A percentile compares a stretch with the other conserved stretches of the same genome.
Conservation (phyloP, 2,113 vertebrate species). For the Synchiropus splendidus region DNA sequence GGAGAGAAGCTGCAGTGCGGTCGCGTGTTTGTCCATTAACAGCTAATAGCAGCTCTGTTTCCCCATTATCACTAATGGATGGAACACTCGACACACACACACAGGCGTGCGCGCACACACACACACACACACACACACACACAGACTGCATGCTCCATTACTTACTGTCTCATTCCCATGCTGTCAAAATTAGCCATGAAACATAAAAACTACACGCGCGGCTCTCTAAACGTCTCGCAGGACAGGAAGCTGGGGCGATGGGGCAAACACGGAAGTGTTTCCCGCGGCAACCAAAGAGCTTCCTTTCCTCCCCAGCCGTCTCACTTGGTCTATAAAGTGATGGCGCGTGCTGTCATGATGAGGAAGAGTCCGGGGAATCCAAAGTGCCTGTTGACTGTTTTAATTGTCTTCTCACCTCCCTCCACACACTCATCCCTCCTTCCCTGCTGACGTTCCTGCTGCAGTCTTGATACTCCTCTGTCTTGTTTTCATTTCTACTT, state of each 20-base stretch:
- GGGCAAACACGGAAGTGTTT: slow-evolving; percentile 58
- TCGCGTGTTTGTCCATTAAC: slow-evolving; percentile 55
- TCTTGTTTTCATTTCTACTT: neutral
- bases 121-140: slow-evolving; percentile 13
- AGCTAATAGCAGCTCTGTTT: slow-evolving; percentile 12
- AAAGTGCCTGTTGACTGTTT: slow-evolving; percentile 57
- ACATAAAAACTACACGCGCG: slow-evolving; percentile 37
- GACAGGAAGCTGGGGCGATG: slow-evolving; percentile 55
- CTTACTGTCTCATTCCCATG: slow-evolving; percentile 59
- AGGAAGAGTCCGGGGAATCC: slow-evolving; percentile 37
- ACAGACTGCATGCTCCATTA: slow-evolving; percentile 46
- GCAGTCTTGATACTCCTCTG: neutral
- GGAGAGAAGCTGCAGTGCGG: slow-evolving; percentile 10
- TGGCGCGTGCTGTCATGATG: slow-evolving; percentile 33
- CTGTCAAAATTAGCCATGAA: slow-evolving; percentile 58
- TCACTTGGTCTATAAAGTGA: slow-evolving; percentile 28
- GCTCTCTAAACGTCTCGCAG: slow-evolving; percentile 42
- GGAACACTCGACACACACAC: slow-evolving; percentile 31
- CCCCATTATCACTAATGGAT: slow-evolving; percentile 8
- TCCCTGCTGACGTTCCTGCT: slow-evolving; percentile 16
- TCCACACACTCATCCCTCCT: neutral
- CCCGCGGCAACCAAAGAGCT: slow-evolving; percentile 41
- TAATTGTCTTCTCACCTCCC: slow-evolving; percentile 47
- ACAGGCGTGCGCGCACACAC: slow-evolving; percentile 21
- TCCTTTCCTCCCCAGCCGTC: slow-evolving; percentile 15